These are phyloP conservation scores for Macroglossus sobrinus DNA, from an alignment of 2,113 vertebrate genomes.

Conservation along the genomic window DNA sequence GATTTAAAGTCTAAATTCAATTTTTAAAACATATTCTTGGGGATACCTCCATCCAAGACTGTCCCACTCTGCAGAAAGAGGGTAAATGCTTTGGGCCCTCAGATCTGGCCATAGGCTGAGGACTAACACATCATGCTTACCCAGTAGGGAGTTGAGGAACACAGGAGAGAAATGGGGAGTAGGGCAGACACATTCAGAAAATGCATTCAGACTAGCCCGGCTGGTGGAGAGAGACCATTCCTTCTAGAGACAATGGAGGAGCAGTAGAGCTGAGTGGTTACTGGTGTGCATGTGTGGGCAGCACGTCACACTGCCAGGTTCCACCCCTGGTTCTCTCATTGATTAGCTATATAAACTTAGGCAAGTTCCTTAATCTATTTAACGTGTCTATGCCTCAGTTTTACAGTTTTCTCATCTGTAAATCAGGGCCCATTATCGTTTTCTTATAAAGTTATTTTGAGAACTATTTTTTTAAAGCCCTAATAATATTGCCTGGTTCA, in stretches of 20 bases:
- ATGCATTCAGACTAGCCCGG: accelerated
- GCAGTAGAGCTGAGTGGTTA: background rate
- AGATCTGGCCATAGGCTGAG: background rate
- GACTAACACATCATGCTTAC: too few relatives aligned
- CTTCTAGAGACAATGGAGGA: background rate
- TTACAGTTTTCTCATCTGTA: background rate
- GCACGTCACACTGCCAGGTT: background rate
- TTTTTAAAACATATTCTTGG: background rate
- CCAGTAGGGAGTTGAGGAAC: background rate
- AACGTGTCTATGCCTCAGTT: background rate
- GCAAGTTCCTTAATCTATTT: background rate
- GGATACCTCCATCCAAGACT: background rate
- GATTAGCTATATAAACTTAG: background rate
- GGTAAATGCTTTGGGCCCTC: background rate
- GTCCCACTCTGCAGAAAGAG: background rate
- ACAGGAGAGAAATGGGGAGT: accelerated
- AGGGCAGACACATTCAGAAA: background rate
- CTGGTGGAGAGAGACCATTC: too few relatives aligned
- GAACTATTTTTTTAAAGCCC: background rate
- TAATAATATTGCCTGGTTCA: background rate
- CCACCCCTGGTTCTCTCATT: background rate
- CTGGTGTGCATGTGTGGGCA: too few relatives aligned
- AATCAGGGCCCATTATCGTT: background rate
- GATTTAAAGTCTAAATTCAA: background rate
- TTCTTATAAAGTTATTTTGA: background rate